Evolutionary conservation across 2,113 vertebrate species (phyloP).

Genomic region (Willisornis vidua): DNA sequence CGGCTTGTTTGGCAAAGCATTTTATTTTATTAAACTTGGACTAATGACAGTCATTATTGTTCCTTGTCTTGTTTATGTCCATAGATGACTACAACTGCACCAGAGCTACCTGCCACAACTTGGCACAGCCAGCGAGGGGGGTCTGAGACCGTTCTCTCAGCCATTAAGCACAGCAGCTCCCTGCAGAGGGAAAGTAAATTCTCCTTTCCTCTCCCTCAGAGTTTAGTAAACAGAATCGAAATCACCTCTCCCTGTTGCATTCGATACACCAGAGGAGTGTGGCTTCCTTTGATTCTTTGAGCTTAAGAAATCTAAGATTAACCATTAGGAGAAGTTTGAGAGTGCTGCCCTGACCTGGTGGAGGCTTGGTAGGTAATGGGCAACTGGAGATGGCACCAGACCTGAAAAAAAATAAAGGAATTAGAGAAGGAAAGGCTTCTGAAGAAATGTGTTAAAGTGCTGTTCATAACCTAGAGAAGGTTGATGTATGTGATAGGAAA

Average conservation of each 20-base stretch:
- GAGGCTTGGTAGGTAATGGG: background rate
- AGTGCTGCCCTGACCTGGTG: background rate
- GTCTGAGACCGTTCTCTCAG: background rate
- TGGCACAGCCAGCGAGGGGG: background rate
- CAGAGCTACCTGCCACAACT: background rate
- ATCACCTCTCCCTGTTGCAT: background rate
- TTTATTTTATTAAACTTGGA: background rate
- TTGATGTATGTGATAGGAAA: background rate
- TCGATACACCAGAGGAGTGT: background rate
- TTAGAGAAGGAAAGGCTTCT: background rate
- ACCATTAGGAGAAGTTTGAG: background rate
- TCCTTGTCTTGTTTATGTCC: background rate
- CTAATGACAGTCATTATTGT: background rate
- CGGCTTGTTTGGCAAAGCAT: background rate
- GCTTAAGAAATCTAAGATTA: background rate
- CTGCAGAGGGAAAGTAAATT: slow-evolving; percentile 8
- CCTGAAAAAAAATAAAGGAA: background rate
- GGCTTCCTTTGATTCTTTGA: background rate
- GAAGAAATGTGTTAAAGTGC: background rate
- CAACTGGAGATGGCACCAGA: background rate
- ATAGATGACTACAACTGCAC: background rate
- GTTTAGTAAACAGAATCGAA: background rate
- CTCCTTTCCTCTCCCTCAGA: background rate
- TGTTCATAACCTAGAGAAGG: background rate
- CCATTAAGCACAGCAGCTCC: background rate